Evolutionary conservation across 1,140 invertebrate genomes (phyloP).

Genomic region (Wasmannia auropunctata): DNA sequence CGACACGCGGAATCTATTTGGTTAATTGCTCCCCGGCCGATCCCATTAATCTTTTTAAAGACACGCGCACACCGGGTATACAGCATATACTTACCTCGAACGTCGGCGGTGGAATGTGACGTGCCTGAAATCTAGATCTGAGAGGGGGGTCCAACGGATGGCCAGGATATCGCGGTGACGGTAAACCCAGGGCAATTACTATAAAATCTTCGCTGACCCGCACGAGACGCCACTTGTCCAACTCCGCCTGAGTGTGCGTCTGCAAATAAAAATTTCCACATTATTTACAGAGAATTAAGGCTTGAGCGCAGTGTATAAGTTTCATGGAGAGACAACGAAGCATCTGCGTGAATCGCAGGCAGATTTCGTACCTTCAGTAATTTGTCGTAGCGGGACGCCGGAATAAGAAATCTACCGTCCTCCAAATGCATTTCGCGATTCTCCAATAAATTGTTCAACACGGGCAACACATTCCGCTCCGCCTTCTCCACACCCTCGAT

Average conservation of each 20-base stretch:
- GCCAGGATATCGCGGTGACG: constrained; percentile 94
- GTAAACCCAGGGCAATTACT: constrained; percentile 95
- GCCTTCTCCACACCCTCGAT: constrained; percentile 99
- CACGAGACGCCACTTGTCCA: constrained; percentile 95
- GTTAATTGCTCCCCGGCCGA: not conserved
- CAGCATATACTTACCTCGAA: constrained; percentile 86
- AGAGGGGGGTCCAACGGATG: constrained; percentile 98
- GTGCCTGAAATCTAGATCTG: constrained; percentile 96
- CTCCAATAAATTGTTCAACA: constrained; percentile 99
- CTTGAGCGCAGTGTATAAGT: no score
- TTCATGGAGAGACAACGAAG: not conserved
- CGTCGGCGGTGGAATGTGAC: constrained; percentile 89
- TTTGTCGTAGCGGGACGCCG: constrained; percentile 95
- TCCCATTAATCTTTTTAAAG: constrained; percentile 24
- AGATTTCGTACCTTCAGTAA: constrained; percentile 90
- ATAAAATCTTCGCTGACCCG: constrained; percentile 96
- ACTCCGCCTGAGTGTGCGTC: constrained; percentile 91
- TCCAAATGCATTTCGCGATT: constrained; percentile 99
- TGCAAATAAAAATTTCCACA: constrained; percentile 81
- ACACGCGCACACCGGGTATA: no score
- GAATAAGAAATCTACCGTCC: constrained; percentile 97
- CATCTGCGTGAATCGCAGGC: not conserved
- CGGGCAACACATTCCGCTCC: constrained; percentile 97
- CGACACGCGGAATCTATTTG: not conserved
- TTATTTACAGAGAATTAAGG: not conserved